Evolutionary conservation across 2,797 vertebrate genomes (phyloP).

Genomic region (Periparus ater): DNA sequence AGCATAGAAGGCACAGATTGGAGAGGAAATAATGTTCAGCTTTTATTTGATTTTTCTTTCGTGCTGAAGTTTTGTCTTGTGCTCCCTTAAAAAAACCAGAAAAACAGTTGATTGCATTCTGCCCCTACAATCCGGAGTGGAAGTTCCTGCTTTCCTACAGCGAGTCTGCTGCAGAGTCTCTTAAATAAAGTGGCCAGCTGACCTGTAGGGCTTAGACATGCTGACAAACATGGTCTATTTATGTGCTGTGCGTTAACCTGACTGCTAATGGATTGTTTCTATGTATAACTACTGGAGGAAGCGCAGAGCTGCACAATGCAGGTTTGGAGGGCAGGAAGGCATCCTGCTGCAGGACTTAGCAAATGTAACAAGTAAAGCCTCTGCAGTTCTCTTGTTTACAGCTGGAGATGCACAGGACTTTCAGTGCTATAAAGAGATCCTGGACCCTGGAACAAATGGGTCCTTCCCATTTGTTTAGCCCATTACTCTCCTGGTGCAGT

Average conservation of each 20-base stretch:
- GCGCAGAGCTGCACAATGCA: neutral
- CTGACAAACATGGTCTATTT: neutral
- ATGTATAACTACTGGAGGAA: constrained; percentile 1
- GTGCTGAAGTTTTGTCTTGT: neutral
- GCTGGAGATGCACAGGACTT: neutral
- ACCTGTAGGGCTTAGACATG: neutral
- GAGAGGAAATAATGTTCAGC: neutral
- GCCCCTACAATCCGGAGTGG: neutral
- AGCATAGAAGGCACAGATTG: neutral
- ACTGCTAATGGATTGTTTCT: constrained; percentile 27
- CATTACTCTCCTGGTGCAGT: neutral
- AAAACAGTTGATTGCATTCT: neutral
- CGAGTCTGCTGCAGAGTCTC: neutral
- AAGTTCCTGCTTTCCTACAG: neutral
- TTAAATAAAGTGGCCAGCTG: neutral
- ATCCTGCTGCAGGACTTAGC: neutral
- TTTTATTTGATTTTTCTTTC: neutral
- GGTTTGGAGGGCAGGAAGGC: neutral
- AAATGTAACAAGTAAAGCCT: neutral
- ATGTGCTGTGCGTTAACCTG: neutral
- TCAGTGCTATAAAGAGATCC: neutral
- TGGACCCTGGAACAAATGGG: neutral
- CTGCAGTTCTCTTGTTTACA: neutral
- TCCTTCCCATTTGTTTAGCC: neutral
- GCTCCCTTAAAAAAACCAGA: neutral